phyloP scores from a whole-genome alignment of 1,140 invertebrate species.

The Tachypleus tridentatus region DNA sequence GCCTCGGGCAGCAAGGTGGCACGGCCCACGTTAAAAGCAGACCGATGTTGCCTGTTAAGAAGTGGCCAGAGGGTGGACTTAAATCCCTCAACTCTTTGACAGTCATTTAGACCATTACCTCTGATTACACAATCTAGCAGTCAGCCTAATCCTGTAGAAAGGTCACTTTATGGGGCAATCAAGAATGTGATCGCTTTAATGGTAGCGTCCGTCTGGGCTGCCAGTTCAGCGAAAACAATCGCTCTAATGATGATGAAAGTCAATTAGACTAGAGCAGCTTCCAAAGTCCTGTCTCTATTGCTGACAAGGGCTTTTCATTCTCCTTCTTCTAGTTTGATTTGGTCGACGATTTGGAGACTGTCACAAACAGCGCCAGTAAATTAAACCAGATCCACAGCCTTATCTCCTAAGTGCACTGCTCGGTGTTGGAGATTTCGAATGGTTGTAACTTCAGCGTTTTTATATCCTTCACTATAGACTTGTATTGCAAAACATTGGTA shows the following conservation, averaged over 20 bases:
- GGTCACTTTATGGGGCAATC: slow-evolving; percentile 8
- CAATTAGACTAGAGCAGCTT: not conserved
- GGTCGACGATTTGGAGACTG: too few species aligned
- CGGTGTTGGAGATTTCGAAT: too few species aligned
- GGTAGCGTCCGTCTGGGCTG: slow-evolving; percentile 1
- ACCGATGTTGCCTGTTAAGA: not conserved
- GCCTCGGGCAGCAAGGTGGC: not conserved
- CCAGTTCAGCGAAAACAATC: slow-evolving; percentile 4
- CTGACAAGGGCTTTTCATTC: too few species aligned
- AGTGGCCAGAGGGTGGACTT: not conserved
- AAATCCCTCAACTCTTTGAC: slow-evolving; percentile 5
- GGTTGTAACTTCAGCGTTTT: too few species aligned
- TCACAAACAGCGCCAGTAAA: too few species aligned
- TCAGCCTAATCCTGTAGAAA: slow-evolving; percentile 2
- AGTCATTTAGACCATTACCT: slow-evolving; percentile 7
- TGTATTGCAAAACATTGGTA: too few species aligned
- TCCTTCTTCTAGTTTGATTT: too few species aligned
- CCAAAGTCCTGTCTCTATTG: too few species aligned
- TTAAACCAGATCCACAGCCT: too few species aligned
- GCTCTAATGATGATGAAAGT: slow-evolving; percentile 5
- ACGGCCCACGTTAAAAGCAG: slow-evolving; percentile 1
- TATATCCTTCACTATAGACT: too few species aligned
- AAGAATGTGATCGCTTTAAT: slow-evolving; percentile 1
- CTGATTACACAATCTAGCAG: not conserved
- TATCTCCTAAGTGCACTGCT: too few species aligned